These are phyloP conservation scores for Polymixis lichenea DNA, from an alignment of 2,888 invertebrate genomes.

Conservation along the genomic window DNA sequence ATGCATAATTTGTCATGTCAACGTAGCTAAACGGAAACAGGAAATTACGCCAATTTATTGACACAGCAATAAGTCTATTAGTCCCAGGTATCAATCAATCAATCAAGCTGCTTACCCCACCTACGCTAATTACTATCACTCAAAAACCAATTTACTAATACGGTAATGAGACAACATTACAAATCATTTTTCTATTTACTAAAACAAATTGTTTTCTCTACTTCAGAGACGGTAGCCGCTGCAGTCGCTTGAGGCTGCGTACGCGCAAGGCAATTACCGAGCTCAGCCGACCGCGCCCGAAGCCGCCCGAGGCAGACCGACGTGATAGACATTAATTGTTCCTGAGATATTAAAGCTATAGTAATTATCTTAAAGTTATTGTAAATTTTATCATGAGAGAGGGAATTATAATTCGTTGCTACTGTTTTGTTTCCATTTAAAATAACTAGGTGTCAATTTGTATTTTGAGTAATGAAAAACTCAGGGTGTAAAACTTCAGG, in stretches of 20 bases:
- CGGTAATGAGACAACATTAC: conserved; percentile 74
- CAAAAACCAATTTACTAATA: conserved; percentile 70
- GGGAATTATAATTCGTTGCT: conserved; percentile 56
- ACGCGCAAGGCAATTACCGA: conserved; percentile 71
- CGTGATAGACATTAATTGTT: conserved; percentile 86
- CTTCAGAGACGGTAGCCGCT: conserved; percentile 70
- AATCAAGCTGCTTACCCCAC: conserved; percentile 43
- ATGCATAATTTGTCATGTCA: conserved; percentile 32
- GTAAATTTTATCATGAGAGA: conserved; percentile 63
- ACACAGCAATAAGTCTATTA: conserved; percentile 51
- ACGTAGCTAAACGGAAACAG: conserved; percentile 23
- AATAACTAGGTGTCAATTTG: conserved; percentile 46
- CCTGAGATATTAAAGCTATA: conserved; percentile 74
- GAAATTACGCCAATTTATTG: conserved; percentile 50
- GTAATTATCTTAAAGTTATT: conserved; percentile 76
- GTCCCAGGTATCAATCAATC: conserved; percentile 48
- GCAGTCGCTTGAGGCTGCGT: conserved; percentile 73
- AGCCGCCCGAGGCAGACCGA: conserved; percentile 70
- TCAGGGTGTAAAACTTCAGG: background rate
- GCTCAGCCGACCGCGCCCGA: conserved; percentile 74
- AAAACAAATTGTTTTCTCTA: conserved; percentile 75
- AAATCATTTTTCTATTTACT: conserved; percentile 79
- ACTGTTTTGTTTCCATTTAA: conserved; percentile 56
- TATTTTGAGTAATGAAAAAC: conserved; percentile 27
- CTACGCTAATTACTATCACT: conserved; percentile 67